Evolutionary conservation across 2,797 vertebrate genomes (phyloP).

Genomic region (Cryptoblepharus egeriae): DNA sequence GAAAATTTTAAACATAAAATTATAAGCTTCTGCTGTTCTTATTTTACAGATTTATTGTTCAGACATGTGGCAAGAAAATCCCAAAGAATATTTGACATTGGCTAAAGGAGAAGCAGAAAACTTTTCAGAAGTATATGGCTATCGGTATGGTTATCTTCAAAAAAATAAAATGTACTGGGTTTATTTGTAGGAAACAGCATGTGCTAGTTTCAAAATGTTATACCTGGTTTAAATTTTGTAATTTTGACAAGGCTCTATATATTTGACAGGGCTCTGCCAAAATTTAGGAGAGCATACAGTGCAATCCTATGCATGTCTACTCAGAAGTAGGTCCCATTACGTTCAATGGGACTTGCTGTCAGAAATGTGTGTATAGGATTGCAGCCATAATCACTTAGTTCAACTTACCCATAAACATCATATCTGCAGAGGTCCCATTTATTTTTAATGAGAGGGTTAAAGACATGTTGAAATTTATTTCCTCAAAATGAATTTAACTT

Average conservation of each 20-base stretch:
- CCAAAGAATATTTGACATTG: constrained; percentile 92
- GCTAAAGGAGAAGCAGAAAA: constrained; percentile 92
- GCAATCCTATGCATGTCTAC: too few species aligned
- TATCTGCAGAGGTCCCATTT: background rate
- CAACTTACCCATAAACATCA: too few species aligned
- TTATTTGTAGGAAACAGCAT: background rate
- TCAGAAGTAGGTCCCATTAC: too few species aligned
- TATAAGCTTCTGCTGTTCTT: constrained; percentile 45
- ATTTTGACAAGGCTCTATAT: too few species aligned
- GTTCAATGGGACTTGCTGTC: too few species aligned
- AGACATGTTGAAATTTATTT: background rate
- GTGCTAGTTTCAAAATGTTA: background rate
- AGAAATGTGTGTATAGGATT: too few species aligned
- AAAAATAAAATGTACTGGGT: background rate
- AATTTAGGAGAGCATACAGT: too few species aligned
- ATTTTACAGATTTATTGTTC: constrained; percentile 89
- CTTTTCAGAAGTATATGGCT: constrained; percentile 94
- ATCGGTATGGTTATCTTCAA: constrained; percentile 80
- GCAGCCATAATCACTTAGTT: too few species aligned
- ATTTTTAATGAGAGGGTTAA: background rate
- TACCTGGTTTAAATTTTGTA: background rate
- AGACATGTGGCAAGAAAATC: constrained; percentile 88
- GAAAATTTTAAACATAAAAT: constrained; percentile 43
- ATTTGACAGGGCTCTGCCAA: too few species aligned
- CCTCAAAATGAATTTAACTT: constrained; percentile 1